Conservation (phyloP, 1,140 invertebrate genomes). For the Drosophila micromelanica region DNA sequence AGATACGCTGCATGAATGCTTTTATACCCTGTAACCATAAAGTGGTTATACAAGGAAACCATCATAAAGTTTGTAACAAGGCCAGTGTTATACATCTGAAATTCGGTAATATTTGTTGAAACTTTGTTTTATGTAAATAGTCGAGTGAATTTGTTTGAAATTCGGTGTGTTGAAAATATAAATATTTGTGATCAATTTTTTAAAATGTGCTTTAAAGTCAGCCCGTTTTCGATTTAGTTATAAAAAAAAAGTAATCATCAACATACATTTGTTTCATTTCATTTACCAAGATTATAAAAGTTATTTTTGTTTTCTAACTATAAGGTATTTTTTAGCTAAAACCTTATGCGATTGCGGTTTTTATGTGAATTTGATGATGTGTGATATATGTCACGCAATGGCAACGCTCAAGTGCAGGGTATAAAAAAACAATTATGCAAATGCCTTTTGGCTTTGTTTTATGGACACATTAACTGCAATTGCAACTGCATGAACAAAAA, state of each 20-base stretch:
- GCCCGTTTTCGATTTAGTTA: too few relatives aligned
- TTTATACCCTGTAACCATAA: slow-evolving; percentile 9
- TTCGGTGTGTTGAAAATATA: too few relatives aligned
- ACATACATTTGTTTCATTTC: too few relatives aligned
- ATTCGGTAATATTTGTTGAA: too few relatives aligned
- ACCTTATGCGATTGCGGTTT: not conserved
- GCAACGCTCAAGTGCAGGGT: slow-evolving; percentile 30
- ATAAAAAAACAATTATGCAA: slow-evolving; percentile 61
- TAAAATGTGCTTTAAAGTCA: too few relatives aligned
- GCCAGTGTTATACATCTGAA: too few relatives aligned
- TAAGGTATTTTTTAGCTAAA: slow-evolving; percentile 3
- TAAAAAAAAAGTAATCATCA: too few relatives aligned
- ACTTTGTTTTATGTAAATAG: too few relatives aligned
- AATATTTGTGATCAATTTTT: too few relatives aligned
- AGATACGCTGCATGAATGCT: not conserved
- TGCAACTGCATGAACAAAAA: slow-evolving; percentile 16
- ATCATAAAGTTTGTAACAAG: not conserved
- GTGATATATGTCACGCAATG: slow-evolving; percentile 78
- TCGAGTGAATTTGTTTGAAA: too few relatives aligned
- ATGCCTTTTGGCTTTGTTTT: slow-evolving; percentile 67
- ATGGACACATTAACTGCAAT: slow-evolving; percentile 59
- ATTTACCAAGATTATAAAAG: too few relatives aligned
- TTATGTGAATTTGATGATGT: slow-evolving; percentile 77
- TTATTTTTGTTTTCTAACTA: too few relatives aligned
- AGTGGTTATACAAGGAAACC: not conserved